Percentiles rank a stretch among this genome's conserved stretches.
phyloP scores from a whole-genome alignment of 2,113 vertebrate species.

The Apus apus region DNA sequence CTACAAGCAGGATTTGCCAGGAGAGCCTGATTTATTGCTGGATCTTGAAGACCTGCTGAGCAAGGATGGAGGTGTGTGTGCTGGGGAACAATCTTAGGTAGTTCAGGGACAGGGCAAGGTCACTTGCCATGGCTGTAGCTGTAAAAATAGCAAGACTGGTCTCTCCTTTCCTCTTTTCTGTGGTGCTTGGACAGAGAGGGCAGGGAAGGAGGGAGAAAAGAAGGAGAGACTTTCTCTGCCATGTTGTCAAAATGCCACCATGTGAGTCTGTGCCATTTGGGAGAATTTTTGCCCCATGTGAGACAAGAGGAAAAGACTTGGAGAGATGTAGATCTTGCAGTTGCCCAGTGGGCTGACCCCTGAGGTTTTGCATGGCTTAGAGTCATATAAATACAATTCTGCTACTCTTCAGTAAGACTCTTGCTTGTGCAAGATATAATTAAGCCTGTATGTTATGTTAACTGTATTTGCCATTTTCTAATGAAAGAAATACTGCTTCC shows the following conservation, averaged over 20 bases:
- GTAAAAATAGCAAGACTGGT: neutral
- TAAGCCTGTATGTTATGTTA: constrained; percentile 26
- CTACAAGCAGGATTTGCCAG: neutral
- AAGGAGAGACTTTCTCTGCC: neutral
- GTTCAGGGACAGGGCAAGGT: neutral
- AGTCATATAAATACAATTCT: neutral
- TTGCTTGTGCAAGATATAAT: constrained; percentile 20
- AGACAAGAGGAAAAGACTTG: neutral
- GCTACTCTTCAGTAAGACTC: neutral
- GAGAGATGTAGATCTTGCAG: neutral
- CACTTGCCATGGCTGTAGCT: accelerated
- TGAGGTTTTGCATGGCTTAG: neutral
- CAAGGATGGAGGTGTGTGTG: neutral
- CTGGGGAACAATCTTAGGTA: neutral
- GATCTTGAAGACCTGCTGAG: neutral
- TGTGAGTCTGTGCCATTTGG: neutral
- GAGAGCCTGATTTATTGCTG: neutral
- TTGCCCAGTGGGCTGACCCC: neutral
- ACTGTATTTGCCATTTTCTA: constrained; percentile 31
- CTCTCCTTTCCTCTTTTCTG: neutral
- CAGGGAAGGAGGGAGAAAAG: neutral
- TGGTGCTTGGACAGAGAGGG: neutral
- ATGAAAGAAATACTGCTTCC: constrained; percentile 31
- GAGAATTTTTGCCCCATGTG: neutral
- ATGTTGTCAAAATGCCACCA: accelerated